Base-by-base conservation (phyloP, 2,113 vertebrate species). In the Glaucomys volans region DNA sequence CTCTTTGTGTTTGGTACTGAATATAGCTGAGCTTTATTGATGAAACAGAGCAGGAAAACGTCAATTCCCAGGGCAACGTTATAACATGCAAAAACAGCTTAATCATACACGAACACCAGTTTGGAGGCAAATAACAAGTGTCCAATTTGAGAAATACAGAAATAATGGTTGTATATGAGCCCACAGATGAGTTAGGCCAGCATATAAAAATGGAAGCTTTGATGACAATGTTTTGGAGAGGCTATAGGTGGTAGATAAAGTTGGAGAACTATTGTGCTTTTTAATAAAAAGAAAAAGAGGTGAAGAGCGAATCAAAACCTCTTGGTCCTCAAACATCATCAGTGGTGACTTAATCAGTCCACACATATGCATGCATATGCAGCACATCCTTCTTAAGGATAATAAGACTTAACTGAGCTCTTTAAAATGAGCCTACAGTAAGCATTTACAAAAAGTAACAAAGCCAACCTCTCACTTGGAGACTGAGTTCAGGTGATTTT, bases 1-100 rank as follows among this genome's bases (percentile, higher is more conserved):
- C 72, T 75, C 47, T 67, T 66, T 71, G 44, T 86, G 52, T 37
- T 83, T 91, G 47, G 9, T 42, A 22, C 90, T 93, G 69, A 97
- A 64, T 42, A 62, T 16, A n/a, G n/a, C 75, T 95, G 89, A 59
- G 82, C 16, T 94, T 95, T 83, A 92, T 8, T 74, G 44, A 91
- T 79, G 54, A 64, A 67, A 79, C 40, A 22, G n/a, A 91, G 74
- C 8, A 20, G 50, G n/a, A 81, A 94, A 50, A 84, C 17, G 72
- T 81, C 64, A 91, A 91, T 93, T 80, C 67, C 44, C 54, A 93
- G 5, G 66, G 13, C 74, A 88, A 85, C 57, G 37, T 74, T 64
- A 40, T 30, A 93, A 74, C 89, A 88, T 52, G 59, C n/a, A 94
- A 44, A 95, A 91, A 69, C 2, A 86, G 93, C 40, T 47, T 59